Evolutionary conservation across 1,140 invertebrate species (phyloP).

Genomic region (Rhyzopertha dominica): DNA sequence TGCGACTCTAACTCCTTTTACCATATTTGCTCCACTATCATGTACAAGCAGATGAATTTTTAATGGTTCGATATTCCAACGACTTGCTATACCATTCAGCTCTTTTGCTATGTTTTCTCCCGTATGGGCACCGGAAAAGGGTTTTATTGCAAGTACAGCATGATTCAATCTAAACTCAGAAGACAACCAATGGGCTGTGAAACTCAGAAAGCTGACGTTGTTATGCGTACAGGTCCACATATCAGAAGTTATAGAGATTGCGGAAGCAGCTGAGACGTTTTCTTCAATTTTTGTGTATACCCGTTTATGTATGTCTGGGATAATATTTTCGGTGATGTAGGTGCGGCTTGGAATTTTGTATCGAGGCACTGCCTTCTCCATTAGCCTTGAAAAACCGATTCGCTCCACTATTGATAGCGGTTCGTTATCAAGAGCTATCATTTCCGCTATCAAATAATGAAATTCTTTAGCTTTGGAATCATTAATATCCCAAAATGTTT

Average conservation of each 20-base stretch:
- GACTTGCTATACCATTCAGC: not conserved
- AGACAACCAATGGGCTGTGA: slow-evolving; percentile 15
- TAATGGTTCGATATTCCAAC: slow-evolving; percentile 3
- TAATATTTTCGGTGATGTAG: slow-evolving; percentile 5
- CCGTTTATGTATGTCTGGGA: slow-evolving; percentile 8
- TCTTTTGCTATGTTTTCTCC: slow-evolving; percentile 12
- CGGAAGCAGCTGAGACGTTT: not conserved
- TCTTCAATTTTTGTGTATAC: slow-evolving; percentile 1
- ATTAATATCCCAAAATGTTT: slow-evolving; percentile 3
- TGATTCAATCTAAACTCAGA: slow-evolving; percentile 9
- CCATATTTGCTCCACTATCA: slow-evolving; percentile 12
- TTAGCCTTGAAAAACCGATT: slow-evolving; percentile 1
- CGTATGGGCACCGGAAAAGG: slow-evolving; percentile 3
- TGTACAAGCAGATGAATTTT: slow-evolving; percentile 5
- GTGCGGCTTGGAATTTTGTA: slow-evolving; percentile 8
- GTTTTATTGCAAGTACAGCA: slow-evolving; percentile 8
- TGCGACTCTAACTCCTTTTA: slow-evolving; percentile 3
- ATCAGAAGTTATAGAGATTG: slow-evolving; percentile 4
- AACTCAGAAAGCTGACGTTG: slow-evolving; percentile 6
- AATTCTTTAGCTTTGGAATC: slow-evolving; percentile 3
- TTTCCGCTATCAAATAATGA: slow-evolving; percentile 16
- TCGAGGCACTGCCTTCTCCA: slow-evolving; percentile 4
- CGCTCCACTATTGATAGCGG: slow-evolving; percentile 7
- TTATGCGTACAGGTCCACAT: slow-evolving; percentile 9
- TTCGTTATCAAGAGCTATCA: slow-evolving; percentile 13